Evolutionary conservation across 1,140 invertebrate genomes (phyloP), one percentile per base, ranked within the genome.

Genomic region (Drusus annulatus): DNA sequence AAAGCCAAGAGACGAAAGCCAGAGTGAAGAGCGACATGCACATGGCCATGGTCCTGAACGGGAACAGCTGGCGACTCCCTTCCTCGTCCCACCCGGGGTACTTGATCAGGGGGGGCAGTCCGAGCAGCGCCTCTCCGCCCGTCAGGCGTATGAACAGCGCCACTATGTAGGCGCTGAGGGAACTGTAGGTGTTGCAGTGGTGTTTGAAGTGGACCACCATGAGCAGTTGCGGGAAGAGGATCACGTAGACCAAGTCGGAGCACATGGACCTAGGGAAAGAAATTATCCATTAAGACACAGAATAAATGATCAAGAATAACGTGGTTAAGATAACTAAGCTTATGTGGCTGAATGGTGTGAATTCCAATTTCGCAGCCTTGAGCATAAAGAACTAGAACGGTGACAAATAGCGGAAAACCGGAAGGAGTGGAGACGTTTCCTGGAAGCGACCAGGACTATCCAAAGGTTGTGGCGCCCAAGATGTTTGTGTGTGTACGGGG

Each of bases 181-280:
- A 99, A 23, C 98, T 98, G 87, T 99, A 99, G 0, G 98, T 99
- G 90, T 99, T 99, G 90, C 96, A 97, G 86, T 96, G 91, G 58
- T 95, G 91, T 87, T 97, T 96, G 88, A 98, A 97, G 89, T 99
- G 98, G 5, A 99, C 97, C 82, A 99, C 98, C 93, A 97, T 98
- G 65, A 99, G 91, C n/a, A 99, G 92, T 89, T 98, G 97, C 0
- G 98, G 98, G 89, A 99, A 99, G 75, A 99, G 92, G 85, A 99
- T 98, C 73, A 98, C 97, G 91, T 99, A 99, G 51, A 99, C 97
- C 84, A 99, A 89, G 90, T 99, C 98, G 15, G 98, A 98, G 89
- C 98, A 99, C 92, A 99, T 95, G 74, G 95, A 96, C 93, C 94
- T 95, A 86, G 0, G 85, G 81, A 79, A 71, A 83, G 84, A 78